Evolutionary conservation across 2,888 invertebrate species (phyloP).

Genomic region (Drosophila subsilvestris): DNA sequence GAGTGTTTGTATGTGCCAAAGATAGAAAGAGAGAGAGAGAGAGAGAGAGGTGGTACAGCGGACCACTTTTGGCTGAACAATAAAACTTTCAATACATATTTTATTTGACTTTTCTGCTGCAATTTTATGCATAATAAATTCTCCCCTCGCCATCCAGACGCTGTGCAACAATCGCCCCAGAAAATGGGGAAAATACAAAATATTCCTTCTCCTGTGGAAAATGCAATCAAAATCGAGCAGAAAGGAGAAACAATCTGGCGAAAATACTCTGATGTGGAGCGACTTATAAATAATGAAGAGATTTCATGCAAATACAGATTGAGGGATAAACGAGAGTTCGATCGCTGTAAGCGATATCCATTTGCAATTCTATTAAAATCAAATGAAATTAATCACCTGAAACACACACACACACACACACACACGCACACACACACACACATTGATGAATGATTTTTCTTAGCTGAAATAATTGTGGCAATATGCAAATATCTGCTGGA

Average conservation of each 20-base stretch:
- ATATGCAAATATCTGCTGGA: neutral
- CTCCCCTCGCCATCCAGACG: conserved; percentile 20
- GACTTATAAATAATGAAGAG: conserved; percentile 38
- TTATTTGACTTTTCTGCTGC: conserved; percentile 66
- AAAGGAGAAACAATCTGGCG: conserved; percentile 6
- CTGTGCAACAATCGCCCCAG: conserved; percentile 45
- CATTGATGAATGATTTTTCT: neutral
- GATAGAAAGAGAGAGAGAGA: neutral
- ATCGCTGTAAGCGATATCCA: conserved; percentile 10
- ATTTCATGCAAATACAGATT: conserved; percentile 8
- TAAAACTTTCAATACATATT: conserved; percentile 77
- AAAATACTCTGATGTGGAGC: neutral
- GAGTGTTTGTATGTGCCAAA: neutral
- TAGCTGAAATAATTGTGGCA: neutral
- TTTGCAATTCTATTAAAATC: conserved; percentile 28
- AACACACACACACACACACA: too few relatives aligned
- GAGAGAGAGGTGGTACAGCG: too few relatives aligned
- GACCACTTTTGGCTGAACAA: conserved; percentile 46
- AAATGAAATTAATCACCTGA: conserved; percentile 15
- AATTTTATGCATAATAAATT: conserved; percentile 75
- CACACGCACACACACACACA: too few relatives aligned
- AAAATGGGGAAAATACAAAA: conserved; percentile 36
- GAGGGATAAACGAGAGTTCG: neutral
- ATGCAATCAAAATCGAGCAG: conserved; percentile 11
- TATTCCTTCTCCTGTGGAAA: conserved; percentile 26